Evolutionary conservation across 92 coral and sea anemone species (phyloP).

Genomic region (Chrysogorgia sp.): DNA sequence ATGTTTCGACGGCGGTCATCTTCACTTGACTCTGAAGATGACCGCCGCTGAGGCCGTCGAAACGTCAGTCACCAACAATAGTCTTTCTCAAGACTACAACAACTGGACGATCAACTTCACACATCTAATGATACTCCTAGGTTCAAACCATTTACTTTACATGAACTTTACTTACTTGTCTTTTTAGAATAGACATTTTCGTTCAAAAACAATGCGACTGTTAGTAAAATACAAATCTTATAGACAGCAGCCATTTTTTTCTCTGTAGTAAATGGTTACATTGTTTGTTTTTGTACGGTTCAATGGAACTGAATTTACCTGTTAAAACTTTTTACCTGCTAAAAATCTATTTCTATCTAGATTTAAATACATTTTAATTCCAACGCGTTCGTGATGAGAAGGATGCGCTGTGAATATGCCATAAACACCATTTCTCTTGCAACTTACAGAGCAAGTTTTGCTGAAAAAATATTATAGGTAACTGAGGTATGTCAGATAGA

Average conservation of each 20-base stretch:
- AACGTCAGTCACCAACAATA: too few relatives aligned
- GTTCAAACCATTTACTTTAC: background rate
- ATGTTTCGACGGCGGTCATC: background rate
- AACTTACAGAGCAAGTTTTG: too few relatives aligned
- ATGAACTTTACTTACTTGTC: background rate
- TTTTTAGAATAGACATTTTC: slow-evolving; percentile 1
- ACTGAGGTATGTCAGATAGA: too few relatives aligned
- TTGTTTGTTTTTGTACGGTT: slow-evolving; percentile 9
- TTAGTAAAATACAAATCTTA: background rate
- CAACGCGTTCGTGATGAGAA: too few relatives aligned
- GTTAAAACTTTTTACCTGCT: background rate
- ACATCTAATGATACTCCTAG: background rate
- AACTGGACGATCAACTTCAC: too few relatives aligned
- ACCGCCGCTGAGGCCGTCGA: too few relatives aligned
- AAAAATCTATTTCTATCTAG: too few relatives aligned
- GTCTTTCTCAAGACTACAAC: too few relatives aligned
- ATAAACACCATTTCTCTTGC: too few relatives aligned
- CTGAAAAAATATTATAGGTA: too few relatives aligned
- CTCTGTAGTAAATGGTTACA: background rate
- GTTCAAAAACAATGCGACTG: background rate
- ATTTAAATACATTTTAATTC: too few relatives aligned
- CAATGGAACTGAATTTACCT: background rate
- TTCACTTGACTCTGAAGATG: background rate
- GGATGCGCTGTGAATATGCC: too few relatives aligned
- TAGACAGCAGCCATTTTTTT: slow-evolving; percentile 11